phyloP scores from a whole-genome alignment of 2,888 invertebrate species.

The Sussaba pulchella region DNA sequence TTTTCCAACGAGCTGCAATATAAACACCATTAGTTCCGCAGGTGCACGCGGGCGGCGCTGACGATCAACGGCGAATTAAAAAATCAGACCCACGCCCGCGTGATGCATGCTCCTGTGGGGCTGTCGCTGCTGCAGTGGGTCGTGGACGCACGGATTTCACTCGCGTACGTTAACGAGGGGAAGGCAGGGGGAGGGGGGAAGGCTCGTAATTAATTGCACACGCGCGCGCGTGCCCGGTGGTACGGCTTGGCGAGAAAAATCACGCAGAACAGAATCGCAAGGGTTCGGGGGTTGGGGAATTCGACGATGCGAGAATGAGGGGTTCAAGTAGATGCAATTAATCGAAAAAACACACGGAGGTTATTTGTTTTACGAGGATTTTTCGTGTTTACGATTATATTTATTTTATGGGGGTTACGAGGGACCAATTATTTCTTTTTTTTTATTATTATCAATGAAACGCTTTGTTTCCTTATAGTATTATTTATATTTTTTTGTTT shows the following conservation, averaged over 20 bases:
- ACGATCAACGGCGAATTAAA: constrained; percentile 33
- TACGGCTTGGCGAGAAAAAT: constrained; percentile 11
- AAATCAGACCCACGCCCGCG: no score
- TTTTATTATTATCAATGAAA: constrained; percentile 8
- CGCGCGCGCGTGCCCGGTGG: constrained; percentile 31
- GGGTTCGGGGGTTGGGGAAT: constrained; percentile 34
- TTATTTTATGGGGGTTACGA: background rate
- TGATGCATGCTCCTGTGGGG: constrained; percentile 16
- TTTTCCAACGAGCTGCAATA: constrained; percentile 77
- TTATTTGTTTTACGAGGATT: constrained; percentile 16
- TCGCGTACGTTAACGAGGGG: no score
- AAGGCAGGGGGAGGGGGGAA: no score
- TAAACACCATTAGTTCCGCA: constrained; percentile 75
- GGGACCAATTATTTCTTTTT: background rate
- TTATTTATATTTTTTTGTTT: no score
- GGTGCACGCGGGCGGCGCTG: constrained; percentile 69
- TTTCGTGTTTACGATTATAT: constrained; percentile 29
- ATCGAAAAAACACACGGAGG: constrained; percentile 52
- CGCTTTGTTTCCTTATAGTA: constrained; percentile 15
- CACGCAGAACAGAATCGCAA: constrained; percentile 22
- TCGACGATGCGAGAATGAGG: constrained; percentile 13
- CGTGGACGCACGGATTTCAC: constrained; percentile 41
- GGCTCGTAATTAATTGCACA: constrained; percentile 58
- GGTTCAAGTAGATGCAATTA: constrained; percentile 41
- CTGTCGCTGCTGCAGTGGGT: constrained; percentile 6